Conservation (phyloP, 1,140 invertebrate genomes). For the Drosophila seguyi region DNA sequence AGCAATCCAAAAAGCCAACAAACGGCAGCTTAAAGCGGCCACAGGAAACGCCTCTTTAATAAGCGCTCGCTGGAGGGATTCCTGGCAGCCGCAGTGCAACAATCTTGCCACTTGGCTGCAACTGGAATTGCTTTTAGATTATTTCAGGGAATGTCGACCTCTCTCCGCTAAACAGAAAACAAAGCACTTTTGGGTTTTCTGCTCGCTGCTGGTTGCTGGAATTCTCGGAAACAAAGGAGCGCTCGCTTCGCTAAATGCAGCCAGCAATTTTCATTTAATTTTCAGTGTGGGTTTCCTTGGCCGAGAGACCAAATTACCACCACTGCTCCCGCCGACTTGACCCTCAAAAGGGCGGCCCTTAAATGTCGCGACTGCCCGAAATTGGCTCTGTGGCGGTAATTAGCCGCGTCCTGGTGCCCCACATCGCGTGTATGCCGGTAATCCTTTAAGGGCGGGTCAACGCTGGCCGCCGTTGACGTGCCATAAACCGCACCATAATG, state of each 20-base stretch:
- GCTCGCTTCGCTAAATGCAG: constrained; percentile 64
- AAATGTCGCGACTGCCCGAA: constrained; percentile 73
- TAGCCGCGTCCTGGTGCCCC: constrained; percentile 50
- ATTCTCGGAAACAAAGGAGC: constrained; percentile 36
- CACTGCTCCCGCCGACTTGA: constrained; percentile 48
- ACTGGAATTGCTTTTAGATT: constrained; percentile 37
- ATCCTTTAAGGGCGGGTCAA: constrained; percentile 67
- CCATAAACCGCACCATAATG: constrained; percentile 64
- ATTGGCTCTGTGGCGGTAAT: constrained; percentile 64
- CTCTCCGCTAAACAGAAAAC: constrained; percentile 17
- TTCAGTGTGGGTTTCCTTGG: constrained; percentile 62
- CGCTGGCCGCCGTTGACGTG: constrained; percentile 54
- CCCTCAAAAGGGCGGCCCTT: constrained; percentile 76
- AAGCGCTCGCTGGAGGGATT: background rate
- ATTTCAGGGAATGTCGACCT: constrained; percentile 31
- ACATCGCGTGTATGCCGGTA: constrained; percentile 74
- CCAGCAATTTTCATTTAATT: constrained; percentile 78
- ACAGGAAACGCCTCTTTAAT: constrained; percentile 37
- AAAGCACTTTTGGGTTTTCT: constrained; percentile 34
- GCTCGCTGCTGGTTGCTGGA: constrained; percentile 3
- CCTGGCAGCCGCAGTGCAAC: constrained; percentile 4
- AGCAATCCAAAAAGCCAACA: constrained; percentile 46
- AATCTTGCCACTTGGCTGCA: constrained; percentile 33
- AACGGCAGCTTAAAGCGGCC: constrained; percentile 28
- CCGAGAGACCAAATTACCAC: constrained; percentile 54